Conservation (phyloP, 2,113 vertebrate genomes). For the Catharus fuscescens region DNA sequence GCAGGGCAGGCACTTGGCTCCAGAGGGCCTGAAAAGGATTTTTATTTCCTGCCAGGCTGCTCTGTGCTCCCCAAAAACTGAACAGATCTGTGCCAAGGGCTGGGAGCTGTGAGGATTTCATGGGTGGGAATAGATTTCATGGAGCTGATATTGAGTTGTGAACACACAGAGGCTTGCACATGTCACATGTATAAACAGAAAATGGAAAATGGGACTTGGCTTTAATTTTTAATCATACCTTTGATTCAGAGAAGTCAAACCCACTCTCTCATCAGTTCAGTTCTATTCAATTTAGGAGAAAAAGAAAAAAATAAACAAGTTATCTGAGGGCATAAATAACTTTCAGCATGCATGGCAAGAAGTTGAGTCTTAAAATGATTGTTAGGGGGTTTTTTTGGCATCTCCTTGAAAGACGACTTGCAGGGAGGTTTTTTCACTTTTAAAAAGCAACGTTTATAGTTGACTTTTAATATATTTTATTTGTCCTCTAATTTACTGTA, state of each 20-base stretch:
- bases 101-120: not conserved
- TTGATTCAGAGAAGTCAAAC: conserved; percentile 23
- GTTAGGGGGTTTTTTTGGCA: not conserved
- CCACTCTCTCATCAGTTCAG: not conserved
- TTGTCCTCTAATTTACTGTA: not conserved
- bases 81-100: not conserved
- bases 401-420: not conserved
- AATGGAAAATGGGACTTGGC: not conserved
- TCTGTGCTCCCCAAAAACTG: not conserved
- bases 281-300: not conserved
- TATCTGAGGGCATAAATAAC: not conserved
- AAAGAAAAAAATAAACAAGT: not conserved
- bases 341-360: not conserved
- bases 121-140: not conserved
- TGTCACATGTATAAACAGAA: fast-evolving
- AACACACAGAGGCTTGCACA: fast-evolving
- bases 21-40: not conserved
- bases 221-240: conserved; percentile 39
- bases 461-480: not conserved
- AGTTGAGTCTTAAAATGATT: not conserved
- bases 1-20: not conserved
- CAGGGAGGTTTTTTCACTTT: fast-evolving
- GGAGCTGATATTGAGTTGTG: not conserved
- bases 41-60: not conserved
- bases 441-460: not conserved